Conservation (phyloP, 2,888 invertebrate species). For the Drosophila multiciliata region DNA sequence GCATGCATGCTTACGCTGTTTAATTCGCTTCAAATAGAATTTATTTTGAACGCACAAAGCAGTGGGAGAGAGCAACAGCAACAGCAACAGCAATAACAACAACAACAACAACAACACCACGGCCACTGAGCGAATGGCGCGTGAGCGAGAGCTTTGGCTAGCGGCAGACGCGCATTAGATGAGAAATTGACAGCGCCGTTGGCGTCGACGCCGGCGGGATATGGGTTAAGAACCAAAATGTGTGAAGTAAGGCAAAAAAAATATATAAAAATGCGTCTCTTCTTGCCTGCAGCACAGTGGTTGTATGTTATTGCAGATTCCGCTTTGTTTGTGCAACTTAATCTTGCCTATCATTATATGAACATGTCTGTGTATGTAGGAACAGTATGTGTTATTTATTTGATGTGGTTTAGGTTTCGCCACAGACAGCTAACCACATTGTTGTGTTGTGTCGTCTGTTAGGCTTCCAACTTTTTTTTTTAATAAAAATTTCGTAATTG, state of each 20-base stretch:
- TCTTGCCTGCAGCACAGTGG: constrained; percentile 69
- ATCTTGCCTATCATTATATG: constrained; percentile 57
- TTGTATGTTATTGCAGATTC: constrained; percentile 21
- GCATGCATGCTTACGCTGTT: constrained; percentile 69
- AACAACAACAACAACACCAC: constrained; percentile 18
- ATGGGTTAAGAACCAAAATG: constrained; percentile 68
- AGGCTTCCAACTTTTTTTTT: constrained; percentile 17
- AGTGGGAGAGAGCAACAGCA: constrained; percentile 35
- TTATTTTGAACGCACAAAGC: constrained; percentile 63
- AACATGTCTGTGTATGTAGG: constrained; percentile 13
- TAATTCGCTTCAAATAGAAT: constrained; percentile 72
- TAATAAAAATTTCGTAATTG: constrained; percentile 64
- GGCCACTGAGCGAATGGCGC: constrained; percentile 53
- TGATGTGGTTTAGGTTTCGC: constrained; percentile 57
- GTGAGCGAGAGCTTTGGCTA: constrained; percentile 76
- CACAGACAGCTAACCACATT: constrained; percentile 30
- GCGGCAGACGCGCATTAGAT: constrained; percentile 65
- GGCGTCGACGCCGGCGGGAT: constrained; percentile 50
- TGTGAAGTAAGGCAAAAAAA: constrained; percentile 11
- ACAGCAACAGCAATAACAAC: constrained; percentile 1
- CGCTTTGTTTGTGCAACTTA: constrained; percentile 62
- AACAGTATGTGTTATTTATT: constrained; percentile 20
- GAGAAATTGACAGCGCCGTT: constrained; percentile 51
- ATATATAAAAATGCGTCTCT: constrained; percentile 10
- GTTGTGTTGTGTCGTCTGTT: constrained; percentile 34